Conservation (phyloP, 2,113 vertebrate genomes). For the Cryptoleucopteryx plumbea region DNA sequence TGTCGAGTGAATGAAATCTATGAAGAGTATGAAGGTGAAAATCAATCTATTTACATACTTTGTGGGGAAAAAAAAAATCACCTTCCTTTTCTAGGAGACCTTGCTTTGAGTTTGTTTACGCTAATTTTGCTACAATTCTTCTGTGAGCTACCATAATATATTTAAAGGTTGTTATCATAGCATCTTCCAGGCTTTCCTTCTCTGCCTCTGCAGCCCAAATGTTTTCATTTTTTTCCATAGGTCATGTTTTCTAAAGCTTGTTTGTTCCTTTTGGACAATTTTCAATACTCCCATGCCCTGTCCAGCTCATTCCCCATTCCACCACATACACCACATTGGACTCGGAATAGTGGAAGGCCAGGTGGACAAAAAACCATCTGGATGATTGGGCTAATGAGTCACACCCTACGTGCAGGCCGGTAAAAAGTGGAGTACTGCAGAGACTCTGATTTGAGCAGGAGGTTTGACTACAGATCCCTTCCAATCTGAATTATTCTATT, state of each 20-base stretch:
- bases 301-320: background rate
- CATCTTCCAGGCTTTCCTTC: background rate
- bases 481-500: background rate
- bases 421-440: background rate
- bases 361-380: background rate
- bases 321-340: background rate
- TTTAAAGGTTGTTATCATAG: background rate
- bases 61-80: background rate
- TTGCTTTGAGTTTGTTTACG: background rate
- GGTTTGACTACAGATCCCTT: background rate
- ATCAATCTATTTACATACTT: background rate
- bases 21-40: background rate
- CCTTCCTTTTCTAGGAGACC: background rate
- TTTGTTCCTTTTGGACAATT: background rate
- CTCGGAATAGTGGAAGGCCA: background rate
- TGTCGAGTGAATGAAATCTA: background rate
- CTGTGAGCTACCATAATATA: background rate
- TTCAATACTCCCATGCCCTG: background rate
- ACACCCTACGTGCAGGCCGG: background rate
- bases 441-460: background rate
- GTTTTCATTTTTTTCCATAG: background rate
- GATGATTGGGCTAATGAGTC: background rate
- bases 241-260: background rate
- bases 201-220: background rate
- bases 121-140: background rate